A percentile compares a stretch with the other conserved stretches of the same genome.
Evolutionary conservation across 2,888 invertebrate species (phyloP).

Genomic region (Rotaria socialis): DNA sequence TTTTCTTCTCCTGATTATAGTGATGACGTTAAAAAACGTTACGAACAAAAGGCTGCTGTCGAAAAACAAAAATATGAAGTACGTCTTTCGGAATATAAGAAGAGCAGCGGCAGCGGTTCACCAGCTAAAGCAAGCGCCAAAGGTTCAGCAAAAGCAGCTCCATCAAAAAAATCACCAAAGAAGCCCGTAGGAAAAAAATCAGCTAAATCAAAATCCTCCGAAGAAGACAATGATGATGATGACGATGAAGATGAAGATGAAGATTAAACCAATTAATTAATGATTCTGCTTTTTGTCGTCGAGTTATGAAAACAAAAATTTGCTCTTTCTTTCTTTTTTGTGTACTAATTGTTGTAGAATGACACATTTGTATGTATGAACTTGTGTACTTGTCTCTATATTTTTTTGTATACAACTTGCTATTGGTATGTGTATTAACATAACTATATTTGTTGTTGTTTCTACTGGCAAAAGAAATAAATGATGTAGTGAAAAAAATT

Average conservation of each 20-base stretch:
- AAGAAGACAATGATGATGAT: not conserved
- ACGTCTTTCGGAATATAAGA: slow-evolving; percentile 13
- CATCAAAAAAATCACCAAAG: not conserved
- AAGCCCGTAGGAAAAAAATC: not conserved
- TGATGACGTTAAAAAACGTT: slow-evolving; percentile 28
- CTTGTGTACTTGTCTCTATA: slow-evolving; percentile 6
- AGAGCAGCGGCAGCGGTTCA: not conserved
- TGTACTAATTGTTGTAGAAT: slow-evolving; percentile 31
- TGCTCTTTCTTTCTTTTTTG: not conserved
- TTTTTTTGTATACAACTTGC: not conserved
- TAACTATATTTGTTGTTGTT: slow-evolving; percentile 26
- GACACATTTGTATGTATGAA: slow-evolving; percentile 7
- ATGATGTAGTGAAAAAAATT: slow-evolving; percentile 2
- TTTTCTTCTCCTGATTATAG: not conserved
- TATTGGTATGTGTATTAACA: not conserved
- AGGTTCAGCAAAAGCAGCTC: not conserved
- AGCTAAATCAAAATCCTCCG: not conserved
- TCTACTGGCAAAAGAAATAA: slow-evolving; percentile 16
- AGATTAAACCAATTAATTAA: not conserved
- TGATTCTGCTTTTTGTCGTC: not conserved
- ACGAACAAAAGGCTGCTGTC: slow-evolving; percentile 3
- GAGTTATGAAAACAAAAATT: slow-evolving; percentile 14
- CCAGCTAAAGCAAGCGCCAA: not conserved
- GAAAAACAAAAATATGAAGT: slow-evolving; percentile 23
- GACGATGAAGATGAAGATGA: not conserved